phyloP scores from a whole-genome alignment of 2,797 vertebrate genomes.

The Coluber constrictor region DNA sequence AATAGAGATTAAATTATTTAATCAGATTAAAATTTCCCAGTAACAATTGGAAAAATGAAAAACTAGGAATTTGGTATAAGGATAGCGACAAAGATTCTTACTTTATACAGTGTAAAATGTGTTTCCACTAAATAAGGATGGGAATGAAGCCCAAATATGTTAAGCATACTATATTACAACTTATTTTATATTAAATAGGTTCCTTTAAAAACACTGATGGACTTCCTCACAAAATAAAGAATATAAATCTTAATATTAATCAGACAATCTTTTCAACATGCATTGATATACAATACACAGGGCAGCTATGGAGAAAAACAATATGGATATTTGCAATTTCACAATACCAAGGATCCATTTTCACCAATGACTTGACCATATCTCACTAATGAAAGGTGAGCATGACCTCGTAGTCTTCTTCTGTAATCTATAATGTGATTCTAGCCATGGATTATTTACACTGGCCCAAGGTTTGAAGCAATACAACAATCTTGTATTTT shows the following conservation, averaged over 20 bases:
- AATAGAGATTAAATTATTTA: neutral
- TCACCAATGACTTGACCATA: neutral
- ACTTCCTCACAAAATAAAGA: neutral
- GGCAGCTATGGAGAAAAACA: neutral
- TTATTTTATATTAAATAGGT: neutral
- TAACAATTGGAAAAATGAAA: neutral
- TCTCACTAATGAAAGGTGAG: neutral
- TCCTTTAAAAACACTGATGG: neutral
- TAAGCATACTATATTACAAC: neutral
- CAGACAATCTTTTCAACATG: neutral
- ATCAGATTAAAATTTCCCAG: neutral
- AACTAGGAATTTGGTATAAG: neutral
- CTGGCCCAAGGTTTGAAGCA: neutral
- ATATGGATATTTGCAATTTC: neutral
- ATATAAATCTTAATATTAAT: neutral
- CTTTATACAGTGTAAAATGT: neutral
- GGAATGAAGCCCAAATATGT: neutral
- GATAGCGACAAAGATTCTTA: neutral
- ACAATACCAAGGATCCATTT: neutral
- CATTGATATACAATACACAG: neutral
- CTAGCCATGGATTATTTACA: neutral
- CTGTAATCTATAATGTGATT: neutral
- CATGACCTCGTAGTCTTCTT: neutral
- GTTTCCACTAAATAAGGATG: neutral
- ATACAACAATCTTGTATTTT: neutral